These are phyloP conservation scores for Tapirus terrestris DNA, from an alignment of 2,113 vertebrate genomes.

Conservation along the genomic window DNA sequence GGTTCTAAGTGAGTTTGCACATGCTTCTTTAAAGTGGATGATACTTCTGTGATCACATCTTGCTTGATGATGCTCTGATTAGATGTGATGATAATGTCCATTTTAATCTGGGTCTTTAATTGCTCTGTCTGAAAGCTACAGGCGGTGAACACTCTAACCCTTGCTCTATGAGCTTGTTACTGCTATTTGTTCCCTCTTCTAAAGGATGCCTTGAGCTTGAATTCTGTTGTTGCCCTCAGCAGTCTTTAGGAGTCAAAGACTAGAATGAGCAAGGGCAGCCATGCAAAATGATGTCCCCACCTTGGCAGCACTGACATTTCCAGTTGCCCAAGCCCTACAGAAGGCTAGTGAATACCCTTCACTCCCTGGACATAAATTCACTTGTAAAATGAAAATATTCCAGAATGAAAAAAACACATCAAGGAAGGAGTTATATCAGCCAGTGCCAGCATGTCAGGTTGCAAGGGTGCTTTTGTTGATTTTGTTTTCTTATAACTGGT, in stretches of 20 bases:
- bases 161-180: background rate
- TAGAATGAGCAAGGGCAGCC: background rate
- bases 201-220: background rate
- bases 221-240: background rate
- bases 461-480: background rate
- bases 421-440: background rate
- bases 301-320: background rate
- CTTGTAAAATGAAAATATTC: background rate
- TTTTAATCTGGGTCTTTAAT: slow-evolving; percentile 16
- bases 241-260: background rate
- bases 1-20: background rate
- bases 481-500: background rate
- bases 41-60: background rate
- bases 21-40: background rate
- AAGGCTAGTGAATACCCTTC: background rate
- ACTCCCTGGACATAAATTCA: background rate
- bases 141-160: background rate
- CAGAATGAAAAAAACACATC: background rate
- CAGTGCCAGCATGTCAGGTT: background rate
- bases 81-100: background rate
- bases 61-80: background rate
- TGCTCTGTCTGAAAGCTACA: background rate
- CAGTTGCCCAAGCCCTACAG: background rate
- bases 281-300: background rate
- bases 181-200: background rate